Evolutionary conservation across 2,797 vertebrate genomes (phyloP).

Genomic region (Nyctibius grandis): DNA sequence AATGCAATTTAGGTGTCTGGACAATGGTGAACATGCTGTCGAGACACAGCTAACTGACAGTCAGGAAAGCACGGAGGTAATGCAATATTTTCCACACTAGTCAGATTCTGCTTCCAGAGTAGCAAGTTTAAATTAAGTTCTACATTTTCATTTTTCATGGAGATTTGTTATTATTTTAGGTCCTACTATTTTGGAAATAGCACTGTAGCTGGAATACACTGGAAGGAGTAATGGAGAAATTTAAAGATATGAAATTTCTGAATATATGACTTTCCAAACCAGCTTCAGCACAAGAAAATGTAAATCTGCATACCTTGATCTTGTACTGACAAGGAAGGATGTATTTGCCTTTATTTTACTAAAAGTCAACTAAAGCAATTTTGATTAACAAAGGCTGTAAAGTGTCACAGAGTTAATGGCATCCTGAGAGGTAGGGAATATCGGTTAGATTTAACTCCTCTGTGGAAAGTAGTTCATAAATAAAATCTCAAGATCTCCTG

Average conservation of each 20-base stretch:
- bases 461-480: conserved; percentile 55
- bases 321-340: conserved; percentile 5
- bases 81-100: neutral
- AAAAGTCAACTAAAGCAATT: conserved; percentile 36
- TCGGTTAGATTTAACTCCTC: conserved; percentile 58
- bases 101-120: neutral
- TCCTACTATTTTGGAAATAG: neutral
- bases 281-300: neutral
- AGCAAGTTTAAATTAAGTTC: neutral
- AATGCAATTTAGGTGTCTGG: conserved; percentile 11
- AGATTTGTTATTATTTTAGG: neutral
- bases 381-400: conserved; percentile 64
- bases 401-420: conserved; percentile 43
- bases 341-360: conserved; percentile 3
- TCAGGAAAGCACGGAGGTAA: neutral
- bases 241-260: neutral
- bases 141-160: neutral
- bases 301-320: neutral
- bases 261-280: neutral
- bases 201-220: neutral
- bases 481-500: conserved; percentile 55
- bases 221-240: neutral
- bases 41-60: neutral
- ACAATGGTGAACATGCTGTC: neutral
- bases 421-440: conserved; percentile 40